A percentile compares a stretch with the other conserved stretches of the same genome.
Evolutionary conservation across 2,797 vertebrate species (phyloP).

Genomic region (Micrastur ruficollis): DNA sequence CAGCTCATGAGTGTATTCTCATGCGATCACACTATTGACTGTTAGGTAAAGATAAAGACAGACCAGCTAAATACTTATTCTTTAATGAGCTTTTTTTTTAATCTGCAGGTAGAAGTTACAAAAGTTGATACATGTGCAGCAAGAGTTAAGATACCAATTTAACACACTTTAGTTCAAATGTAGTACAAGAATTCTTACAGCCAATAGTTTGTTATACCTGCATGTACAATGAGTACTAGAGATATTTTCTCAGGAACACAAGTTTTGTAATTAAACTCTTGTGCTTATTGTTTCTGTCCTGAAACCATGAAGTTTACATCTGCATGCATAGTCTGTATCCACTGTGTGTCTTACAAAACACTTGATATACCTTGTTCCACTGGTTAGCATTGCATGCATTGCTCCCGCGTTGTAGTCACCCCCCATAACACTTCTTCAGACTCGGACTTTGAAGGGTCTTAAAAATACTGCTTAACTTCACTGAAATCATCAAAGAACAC

Average conservation of each 20-base stretch:
- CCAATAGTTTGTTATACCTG: neutral
- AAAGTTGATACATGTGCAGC: neutral
- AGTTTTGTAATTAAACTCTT: neutral
- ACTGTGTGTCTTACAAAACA: neutral
- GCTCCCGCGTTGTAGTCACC: neutral
- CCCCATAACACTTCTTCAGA: neutral
- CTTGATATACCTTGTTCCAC: rapidly evolving
- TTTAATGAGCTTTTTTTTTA: neutral
- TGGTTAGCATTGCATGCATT: neutral
- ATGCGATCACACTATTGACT: neutral
- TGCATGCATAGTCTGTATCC: neutral
- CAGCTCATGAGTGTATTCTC: neutral
- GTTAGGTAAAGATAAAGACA: neutral
- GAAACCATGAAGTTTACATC: neutral
- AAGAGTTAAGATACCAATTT: neutral
- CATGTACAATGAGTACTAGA: neutral
- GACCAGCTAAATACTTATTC: neutral
- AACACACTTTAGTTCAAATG: neutral
- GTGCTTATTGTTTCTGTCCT: neutral
- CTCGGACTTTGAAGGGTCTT: neutral
- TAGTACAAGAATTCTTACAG: neutral
- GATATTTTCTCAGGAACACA: neutral
- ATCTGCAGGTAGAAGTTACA: neutral
- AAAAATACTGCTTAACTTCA: neutral
- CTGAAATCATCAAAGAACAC: neutral